Percentiles rank a stretch among this genome's conserved stretches.
Evolutionary conservation across 2,113 vertebrate species (phyloP).

Genomic region (Emydura subglobosa): DNA sequence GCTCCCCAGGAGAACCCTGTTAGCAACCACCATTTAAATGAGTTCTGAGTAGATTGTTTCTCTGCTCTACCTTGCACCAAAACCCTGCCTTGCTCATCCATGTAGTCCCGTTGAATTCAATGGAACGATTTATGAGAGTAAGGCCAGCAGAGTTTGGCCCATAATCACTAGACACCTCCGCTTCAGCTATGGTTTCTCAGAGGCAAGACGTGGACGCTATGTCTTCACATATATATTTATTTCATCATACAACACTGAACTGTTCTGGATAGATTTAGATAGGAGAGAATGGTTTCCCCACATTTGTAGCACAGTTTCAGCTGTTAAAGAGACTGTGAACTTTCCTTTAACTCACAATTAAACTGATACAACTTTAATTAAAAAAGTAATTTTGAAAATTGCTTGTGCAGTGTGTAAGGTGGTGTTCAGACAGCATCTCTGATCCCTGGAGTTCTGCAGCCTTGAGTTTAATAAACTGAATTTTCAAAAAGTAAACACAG

Average conservation of each 20-base stretch:
- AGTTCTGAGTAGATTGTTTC: conserved; percentile 65
- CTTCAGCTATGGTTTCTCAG: neutral
- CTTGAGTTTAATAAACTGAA: conserved; percentile 71
- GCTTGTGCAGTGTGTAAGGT: conserved; percentile 50
- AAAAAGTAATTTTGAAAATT: conserved; percentile 75
- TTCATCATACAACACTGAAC: neutral
- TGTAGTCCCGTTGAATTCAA: conserved; percentile 42
- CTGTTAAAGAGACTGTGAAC: conserved; percentile 25
- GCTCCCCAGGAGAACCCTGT: conserved; percentile 58
- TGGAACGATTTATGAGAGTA: neutral
- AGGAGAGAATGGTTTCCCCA: neutral
- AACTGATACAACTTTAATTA: conserved; percentile 74
- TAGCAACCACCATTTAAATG: conserved; percentile 74
- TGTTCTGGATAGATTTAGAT: neutral
- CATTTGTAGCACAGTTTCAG: neutral
- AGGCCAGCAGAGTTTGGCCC: neutral
- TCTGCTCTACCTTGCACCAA: conserved; percentile 29
- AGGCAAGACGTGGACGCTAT: neutral
- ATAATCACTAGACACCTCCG: conserved; percentile 47
- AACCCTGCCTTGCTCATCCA: conserved; percentile 61
- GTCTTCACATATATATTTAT: neutral
- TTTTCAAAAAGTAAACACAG: conserved; percentile 76
- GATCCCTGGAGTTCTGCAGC: conserved; percentile 70
- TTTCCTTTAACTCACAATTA: conserved; percentile 60
- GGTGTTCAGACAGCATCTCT: conserved; percentile 62